Conservation (phyloP, 2,888 invertebrate species). For the Acronicta leporina region DNA sequence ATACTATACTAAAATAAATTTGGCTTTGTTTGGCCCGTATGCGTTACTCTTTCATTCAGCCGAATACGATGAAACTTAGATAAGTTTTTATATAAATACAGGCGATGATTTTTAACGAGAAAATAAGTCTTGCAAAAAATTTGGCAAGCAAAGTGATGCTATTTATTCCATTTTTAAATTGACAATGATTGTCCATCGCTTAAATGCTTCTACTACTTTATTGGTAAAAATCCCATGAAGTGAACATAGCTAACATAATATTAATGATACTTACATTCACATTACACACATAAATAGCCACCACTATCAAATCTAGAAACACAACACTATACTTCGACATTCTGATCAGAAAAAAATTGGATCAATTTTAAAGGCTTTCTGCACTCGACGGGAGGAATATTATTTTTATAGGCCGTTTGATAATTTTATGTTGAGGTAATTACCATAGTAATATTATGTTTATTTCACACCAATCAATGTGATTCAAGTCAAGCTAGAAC, state of each 20-base stretch:
- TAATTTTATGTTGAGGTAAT: conserved; percentile 30
- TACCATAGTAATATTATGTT: conserved; percentile 9
- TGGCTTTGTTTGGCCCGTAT: too few relatives aligned
- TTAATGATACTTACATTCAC: conserved; percentile 22
- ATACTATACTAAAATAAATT: too few relatives aligned
- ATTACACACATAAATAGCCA: conserved; percentile 20
- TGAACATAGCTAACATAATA: background rate
- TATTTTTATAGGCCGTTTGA: conserved; percentile 8
- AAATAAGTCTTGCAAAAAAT: too few relatives aligned
- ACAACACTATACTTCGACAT: conserved; percentile 42
- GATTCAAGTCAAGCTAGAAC: conserved; percentile 36
- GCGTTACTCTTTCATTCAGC: too few relatives aligned
- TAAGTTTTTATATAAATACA: too few relatives aligned
- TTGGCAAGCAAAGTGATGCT: too few relatives aligned
- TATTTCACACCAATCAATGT: conserved; percentile 14
- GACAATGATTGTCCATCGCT: too few relatives aligned
- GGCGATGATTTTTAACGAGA: too few relatives aligned
- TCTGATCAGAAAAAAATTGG: conserved; percentile 9
- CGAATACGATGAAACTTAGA: too few relatives aligned
- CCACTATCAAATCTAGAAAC: conserved; percentile 21
- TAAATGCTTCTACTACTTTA: too few relatives aligned
- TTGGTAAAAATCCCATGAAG: too few relatives aligned
- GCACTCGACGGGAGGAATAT: conserved; percentile 9
- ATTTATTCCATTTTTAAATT: too few relatives aligned
- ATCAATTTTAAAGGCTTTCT: background rate